A percentile compares a stretch with the other conserved stretches of the same genome.
Evolutionary conservation across 2,113 vertebrate species (phyloP).

Genomic region (Globicephala melas): DNA sequence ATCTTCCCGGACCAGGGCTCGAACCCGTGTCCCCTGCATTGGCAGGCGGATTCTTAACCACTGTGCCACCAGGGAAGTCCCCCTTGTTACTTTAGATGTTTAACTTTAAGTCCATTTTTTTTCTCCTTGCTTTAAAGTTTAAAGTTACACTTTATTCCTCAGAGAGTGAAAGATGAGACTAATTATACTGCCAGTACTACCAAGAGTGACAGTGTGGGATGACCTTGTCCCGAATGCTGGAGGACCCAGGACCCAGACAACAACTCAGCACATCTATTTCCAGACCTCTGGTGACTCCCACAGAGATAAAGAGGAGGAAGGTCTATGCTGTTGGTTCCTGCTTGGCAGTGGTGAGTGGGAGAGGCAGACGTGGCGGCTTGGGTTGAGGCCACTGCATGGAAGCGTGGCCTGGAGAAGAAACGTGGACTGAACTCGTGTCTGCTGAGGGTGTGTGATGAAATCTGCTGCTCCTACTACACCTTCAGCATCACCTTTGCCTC

Average conservation of each 20-base stretch:
- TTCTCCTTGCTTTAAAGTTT: not conserved
- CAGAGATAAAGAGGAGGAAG: not conserved
- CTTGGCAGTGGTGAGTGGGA: not conserved
- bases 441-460: not conserved
- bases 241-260: slow-evolving; percentile 2
- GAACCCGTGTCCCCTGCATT: no score
- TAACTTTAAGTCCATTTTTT: slow-evolving; percentile 21
- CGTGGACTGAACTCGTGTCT: not conserved
- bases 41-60: no score
- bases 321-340: not conserved
- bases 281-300: not conserved
- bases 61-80: no score
- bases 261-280: not conserved
- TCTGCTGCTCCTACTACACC: not conserved
- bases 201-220: not conserved
- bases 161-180: slow-evolving; percentile 3
- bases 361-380: no score
- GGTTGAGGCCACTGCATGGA: not conserved
- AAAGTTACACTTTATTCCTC: not conserved
- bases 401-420: not conserved
- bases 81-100: not conserved
- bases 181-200: not conserved
- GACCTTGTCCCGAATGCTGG: slow-evolving; percentile 4
- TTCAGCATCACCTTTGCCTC: not conserved
- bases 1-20: no score